phyloP scores from a whole-genome alignment of 2,888 invertebrate genomes.

The Helobdella robusta region DNA sequence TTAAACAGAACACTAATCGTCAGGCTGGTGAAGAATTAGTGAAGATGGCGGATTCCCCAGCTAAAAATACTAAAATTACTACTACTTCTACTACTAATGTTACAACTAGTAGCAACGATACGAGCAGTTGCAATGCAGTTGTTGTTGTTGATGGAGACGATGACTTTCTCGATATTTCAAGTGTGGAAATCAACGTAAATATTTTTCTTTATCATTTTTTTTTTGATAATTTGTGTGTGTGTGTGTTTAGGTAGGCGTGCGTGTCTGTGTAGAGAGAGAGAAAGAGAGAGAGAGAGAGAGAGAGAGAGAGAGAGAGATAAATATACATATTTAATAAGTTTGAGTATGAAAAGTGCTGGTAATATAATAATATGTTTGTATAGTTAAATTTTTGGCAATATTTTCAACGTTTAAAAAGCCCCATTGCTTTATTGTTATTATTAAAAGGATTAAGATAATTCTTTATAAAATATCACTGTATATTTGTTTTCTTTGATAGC shows the following conservation, averaged over 20 bases:
- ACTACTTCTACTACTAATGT: not conserved
- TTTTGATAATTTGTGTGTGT: not conserved
- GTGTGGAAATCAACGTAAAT: slow-evolving; percentile 20
- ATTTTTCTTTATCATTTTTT: not conserved
- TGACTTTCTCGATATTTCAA: slow-evolving; percentile 21
- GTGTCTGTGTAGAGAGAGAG: not conserved
- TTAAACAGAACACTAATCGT: no score
- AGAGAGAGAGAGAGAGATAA: not conserved
- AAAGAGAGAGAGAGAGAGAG: not conserved
- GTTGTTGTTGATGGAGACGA: slow-evolving; percentile 6
- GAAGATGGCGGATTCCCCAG: not conserved
- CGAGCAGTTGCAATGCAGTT: not conserved
- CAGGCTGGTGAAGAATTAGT: not conserved
- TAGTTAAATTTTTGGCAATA: not conserved
- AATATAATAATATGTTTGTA: no score
- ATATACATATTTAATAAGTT: no score
- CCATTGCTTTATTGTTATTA: no score
- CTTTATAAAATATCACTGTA: no score
- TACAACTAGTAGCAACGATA: not conserved
- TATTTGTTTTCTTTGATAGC: no score
- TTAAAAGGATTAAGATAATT: no score
- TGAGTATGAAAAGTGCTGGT: no score
- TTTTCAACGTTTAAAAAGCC: not conserved
- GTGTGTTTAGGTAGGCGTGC: not conserved
- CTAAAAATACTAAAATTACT: not conserved